Percentiles rank a stretch among this genome's conserved stretches.
Evolutionary conservation across 92 coral and sea anemone genomes (phyloP).

Genomic region (Pocillopora grandis): DNA sequence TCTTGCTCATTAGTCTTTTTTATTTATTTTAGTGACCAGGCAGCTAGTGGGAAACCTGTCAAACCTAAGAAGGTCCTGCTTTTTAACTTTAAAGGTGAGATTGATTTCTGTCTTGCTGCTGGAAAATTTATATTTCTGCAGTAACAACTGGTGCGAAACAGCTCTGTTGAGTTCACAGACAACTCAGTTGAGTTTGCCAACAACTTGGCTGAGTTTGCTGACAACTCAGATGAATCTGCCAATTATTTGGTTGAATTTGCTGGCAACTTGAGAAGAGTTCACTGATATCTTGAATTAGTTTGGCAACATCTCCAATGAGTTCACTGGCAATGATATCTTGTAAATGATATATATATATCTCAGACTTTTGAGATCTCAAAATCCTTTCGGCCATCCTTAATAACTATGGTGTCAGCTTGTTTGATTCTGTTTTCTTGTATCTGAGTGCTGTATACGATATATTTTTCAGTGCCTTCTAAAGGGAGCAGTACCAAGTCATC

Average conservation of each 20-base stretch:
- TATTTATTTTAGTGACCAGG: conserved; percentile 56
- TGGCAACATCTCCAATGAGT: no score
- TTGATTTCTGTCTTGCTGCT: not conserved
- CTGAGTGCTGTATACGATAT: not conserved
- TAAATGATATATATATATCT: no score
- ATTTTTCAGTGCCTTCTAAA: conserved; percentile 63
- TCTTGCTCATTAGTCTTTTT: not conserved
- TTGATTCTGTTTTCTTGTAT: not conserved
- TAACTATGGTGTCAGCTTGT: not conserved
- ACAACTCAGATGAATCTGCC: no score
- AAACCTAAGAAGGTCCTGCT: conserved; percentile 94
- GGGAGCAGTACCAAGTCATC: conserved; percentile 81
- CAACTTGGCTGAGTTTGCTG: no score
- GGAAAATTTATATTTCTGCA: not conserved
- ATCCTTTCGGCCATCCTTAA: not conserved
- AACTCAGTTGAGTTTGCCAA: no score
- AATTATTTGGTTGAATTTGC: no score
- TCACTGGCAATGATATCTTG: no score
- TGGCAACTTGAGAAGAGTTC: no score
- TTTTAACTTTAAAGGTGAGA: conserved; percentile 93
- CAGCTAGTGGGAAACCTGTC: conserved; percentile 74
- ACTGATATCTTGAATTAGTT: no score
- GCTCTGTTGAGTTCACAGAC: no score
- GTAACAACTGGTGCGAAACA: no score
- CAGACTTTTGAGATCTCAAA: not conserved